Evolutionary conservation across 2,113 vertebrate species (phyloP).

Genomic region (Turdus rufiventris): DNA sequence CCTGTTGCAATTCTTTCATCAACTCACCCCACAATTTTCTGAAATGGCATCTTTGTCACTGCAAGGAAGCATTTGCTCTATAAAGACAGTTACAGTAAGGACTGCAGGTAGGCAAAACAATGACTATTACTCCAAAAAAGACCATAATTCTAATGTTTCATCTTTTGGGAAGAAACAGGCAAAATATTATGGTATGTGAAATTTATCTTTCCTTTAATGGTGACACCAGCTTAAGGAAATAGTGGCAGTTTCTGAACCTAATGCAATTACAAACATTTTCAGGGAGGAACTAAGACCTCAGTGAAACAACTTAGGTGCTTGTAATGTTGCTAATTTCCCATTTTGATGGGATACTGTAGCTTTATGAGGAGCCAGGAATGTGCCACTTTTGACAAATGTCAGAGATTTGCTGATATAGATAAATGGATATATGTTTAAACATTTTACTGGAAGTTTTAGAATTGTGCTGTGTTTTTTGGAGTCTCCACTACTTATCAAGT

Average conservation of each 20-base stretch:
- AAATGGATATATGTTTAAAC: neutral
- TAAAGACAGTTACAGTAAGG: neutral
- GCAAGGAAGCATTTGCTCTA: neutral
- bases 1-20: neutral
- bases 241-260: neutral
- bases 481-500: neutral
- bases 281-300: neutral
- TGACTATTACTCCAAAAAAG: neutral
- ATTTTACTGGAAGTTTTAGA: neutral
- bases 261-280: neutral
- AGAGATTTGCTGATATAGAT: neutral
- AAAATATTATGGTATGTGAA: neutral
- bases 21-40: neutral
- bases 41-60: neutral
- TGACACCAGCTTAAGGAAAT: neutral
- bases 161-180: neutral
- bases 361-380: neutral
- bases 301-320: neutral
- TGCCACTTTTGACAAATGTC: neutral
- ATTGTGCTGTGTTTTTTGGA: neutral
- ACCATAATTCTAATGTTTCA: neutral
- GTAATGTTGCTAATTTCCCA: neutral
- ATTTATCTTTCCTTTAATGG: neutral
- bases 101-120: neutral
- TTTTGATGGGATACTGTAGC: neutral